These are phyloP conservation scores for Pyrrhosoma nymphula DNA, from an alignment of 2,888 invertebrate genomes.

Conservation along the genomic window DNA sequence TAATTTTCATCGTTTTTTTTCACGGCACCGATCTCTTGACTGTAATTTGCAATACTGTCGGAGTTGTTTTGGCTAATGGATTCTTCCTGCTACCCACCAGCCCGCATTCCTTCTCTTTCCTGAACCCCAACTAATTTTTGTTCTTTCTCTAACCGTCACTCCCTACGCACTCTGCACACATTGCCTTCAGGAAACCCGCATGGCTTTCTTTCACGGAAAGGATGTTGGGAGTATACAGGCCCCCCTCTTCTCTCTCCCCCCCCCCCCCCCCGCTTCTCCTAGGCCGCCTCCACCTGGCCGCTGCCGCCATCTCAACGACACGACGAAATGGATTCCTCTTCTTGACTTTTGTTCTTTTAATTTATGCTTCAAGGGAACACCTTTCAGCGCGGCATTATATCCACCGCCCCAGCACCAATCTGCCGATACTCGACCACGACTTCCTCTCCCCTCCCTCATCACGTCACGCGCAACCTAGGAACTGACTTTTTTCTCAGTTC, in stretches of 20 bases:
- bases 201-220: not conserved
- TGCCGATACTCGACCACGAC: not conserved
- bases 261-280: not conserved
- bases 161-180: not conserved
- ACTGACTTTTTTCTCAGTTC: not conserved
- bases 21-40: too few relatives aligned
- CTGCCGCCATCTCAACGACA: conserved; percentile 21
- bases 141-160: too few relatives aligned
- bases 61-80: not conserved
- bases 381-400: conserved; percentile 47
- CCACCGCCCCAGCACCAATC: not conserved
- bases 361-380: conserved; percentile 58
- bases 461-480: not conserved
- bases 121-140: too few relatives aligned
- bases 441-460: not conserved
- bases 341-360: conserved; percentile 46
- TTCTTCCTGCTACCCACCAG: not conserved
- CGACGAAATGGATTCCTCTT: conserved; percentile 50
- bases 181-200: conserved; percentile 39
- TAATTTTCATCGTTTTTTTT: too few relatives aligned
- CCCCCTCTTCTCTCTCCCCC: not conserved
- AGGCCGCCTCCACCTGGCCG: not conserved
- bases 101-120: not conserved
- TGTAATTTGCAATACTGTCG: too few relatives aligned
- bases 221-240: not conserved